Base-by-base conservation (phyloP, 2,113 vertebrate species). In the Dasypus novemcinctus region DNA sequence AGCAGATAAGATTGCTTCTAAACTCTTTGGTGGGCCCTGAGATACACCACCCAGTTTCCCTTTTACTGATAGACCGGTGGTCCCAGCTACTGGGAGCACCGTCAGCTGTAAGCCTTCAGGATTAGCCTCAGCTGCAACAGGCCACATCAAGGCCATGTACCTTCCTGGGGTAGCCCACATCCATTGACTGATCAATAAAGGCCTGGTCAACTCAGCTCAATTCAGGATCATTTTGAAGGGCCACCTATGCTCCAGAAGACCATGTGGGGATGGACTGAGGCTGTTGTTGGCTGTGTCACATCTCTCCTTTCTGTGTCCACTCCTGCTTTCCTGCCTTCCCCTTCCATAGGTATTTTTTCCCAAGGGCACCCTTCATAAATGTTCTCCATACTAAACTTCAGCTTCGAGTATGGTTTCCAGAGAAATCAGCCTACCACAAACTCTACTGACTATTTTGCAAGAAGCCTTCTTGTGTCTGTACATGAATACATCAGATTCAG, bases 11-110 rank as follows among this genome's bases (percentile, higher is more conserved):
- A 46, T 36, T 59, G 4, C 43, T 59, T 85, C 21, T 29, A 15
- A n/a, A 49, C 25, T 54, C 52, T 57, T 57, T 57, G 54, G 54
- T 9, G 68, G 54, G 31, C 3, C 5, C n/a, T 66, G 20, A 4
- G 10, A 0, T 20, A 5, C 4, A 3, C 4, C 11, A 11, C 14
- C 7, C 36, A 25, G 1, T 13, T n/a, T 38, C 18, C 4, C 13
- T 11, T 21, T 69, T 11, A 5, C 27, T 14, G 15, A 7, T 68
- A 8, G 18, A 14, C 49, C 54, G 66, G 1, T 38, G 4, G 25
- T 41, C n/a, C 29, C 2, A 38, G 57, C 2, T 21, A 10, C 12
- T 25, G 7, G 27, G 54, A 20, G 3, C 23, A 11, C 12, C 46
- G 23, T 66, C n/a, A 5, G 23, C 38, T 52, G 52, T 43, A 17